Conservation (phyloP, 1,140 invertebrate species). For the Pygmarrhopalites habei region DNA sequence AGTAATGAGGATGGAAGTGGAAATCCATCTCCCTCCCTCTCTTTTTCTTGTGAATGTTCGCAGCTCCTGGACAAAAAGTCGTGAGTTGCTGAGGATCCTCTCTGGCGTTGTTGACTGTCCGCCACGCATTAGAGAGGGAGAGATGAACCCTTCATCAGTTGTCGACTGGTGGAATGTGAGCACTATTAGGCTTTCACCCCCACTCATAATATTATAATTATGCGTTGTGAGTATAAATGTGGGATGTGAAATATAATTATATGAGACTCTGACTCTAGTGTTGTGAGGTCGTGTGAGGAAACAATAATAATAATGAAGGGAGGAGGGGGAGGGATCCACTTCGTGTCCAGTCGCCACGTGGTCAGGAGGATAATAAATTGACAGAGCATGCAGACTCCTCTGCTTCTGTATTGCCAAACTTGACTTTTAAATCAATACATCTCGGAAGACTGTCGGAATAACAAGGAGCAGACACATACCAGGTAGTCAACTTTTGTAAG, state of each 20-base stretch:
- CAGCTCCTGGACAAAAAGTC: constrained; percentile 10
- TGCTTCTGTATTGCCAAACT: constrained; percentile 21
- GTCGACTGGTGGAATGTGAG: not conserved
- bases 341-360: constrained; percentile 21
- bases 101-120: too few relatives aligned
- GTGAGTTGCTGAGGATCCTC: constrained; percentile 6
- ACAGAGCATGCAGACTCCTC: constrained; percentile 23
- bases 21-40: too few relatives aligned
- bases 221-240: not conserved
- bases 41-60: too few relatives aligned
- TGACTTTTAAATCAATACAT: constrained; percentile 9
- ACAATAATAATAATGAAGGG: constrained; percentile 1
- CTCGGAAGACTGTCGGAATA: too few relatives aligned
- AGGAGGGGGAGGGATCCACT: too few relatives aligned
- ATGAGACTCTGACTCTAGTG: too few relatives aligned
- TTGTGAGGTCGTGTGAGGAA: not conserved
- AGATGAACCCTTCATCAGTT: constrained; percentile 6
- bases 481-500: too few relatives aligned
- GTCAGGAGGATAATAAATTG: constrained; percentile 27
- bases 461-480: too few relatives aligned
- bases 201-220: not conserved
- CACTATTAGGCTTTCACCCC: not conserved
- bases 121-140: too few relatives aligned
- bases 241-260: too few relatives aligned
- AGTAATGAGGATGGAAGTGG: too few relatives aligned